Evolutionary conservation across 2,888 invertebrate genomes (phyloP), one percentile per base, ranked within the genome.

Genomic region (Biston betularia): DNA sequence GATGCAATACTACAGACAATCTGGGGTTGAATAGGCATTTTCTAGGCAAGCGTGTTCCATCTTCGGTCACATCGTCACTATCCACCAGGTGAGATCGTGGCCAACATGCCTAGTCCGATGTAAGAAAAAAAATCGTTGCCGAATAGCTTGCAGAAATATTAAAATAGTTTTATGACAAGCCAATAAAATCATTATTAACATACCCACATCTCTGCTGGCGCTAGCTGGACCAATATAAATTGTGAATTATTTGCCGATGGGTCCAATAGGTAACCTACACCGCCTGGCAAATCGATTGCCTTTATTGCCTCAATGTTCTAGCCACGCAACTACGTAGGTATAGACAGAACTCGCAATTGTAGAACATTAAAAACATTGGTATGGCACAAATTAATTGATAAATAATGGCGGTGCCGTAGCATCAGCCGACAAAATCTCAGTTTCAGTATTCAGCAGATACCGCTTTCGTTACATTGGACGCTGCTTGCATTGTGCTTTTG

Each of bases 371-470:
- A 82, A 83, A 84, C 77, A 73, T 76, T 84, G 87, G 83, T 86
- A 84, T 68, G 71, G 73, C 63, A 76, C 78, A 75, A 88, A 86
- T 89, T 90, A 89, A 91, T 92, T 91, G 89, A 90, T 86, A 84
- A 85, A 85, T 82, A 78, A 75, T 75, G 71, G 73, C 73, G 62
- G 73, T 73, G 75, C 69, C 54, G 53, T 63, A 58, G 73, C 74
- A 79, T 40, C 58, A 49, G 49, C 40, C 58, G 58, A 58, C 58
- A 38, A 57, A 89, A 89, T 88, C 86, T 86, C 83, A 64, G 84
- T 78, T 79, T 80, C 82, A 81, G 81, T 79, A 78, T 79, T 80
- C 83, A 81, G 82, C 79, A 82, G 79, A 34, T 49, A 49, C 34
- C 52, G 33, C 34, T 53, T 63, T 49, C 46, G 59, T 12, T 40